Evolutionary conservation across 2,888 invertebrate species (phyloP), one percentile per base, ranked within the genome.

Genomic region (Temnothorax ravouxi): DNA sequence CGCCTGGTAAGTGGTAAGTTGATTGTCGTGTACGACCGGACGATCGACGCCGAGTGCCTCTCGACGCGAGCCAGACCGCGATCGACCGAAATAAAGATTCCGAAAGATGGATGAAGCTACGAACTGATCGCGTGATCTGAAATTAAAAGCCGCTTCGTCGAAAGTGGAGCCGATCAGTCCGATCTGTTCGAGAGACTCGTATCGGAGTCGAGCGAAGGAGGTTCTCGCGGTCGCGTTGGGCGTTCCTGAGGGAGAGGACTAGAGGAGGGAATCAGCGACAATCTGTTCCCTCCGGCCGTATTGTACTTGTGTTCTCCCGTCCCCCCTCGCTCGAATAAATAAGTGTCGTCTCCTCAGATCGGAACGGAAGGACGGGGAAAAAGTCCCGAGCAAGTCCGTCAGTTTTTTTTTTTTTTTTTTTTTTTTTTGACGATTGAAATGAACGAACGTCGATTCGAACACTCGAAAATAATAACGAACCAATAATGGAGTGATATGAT

Each of bases 1-100:
- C 79, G 74, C 38, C 44, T 72, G 75, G 38, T 59, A 72, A 25
- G 25, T 25, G 25, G 29, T 29, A 29, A 59, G 76, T 29, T 29
- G 44, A 79, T 34, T 34, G 21, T 62, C 50, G 13, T 11, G 34
- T 56, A 11, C 34, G 25, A 77, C 38, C 44, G 59, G 18, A 47
- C 76, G 29, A 72, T 34, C 38, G 29, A 72, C 44, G 74, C 66
- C 74, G 75, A 74, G 13, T 34, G 13, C 13, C 13, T 8, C 47
- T 3, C 47, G 41, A 4, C 18, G n/a, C 29, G 61, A 34, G 61
- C 38, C 34, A 61, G n/a, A 11, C 38, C 41, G 41, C 41, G 41
- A 64, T 41, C 64, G 64, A 66, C 44, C 15, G 0, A 44, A 25
- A 25, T 29, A 47, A 67, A 47, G 29, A 5, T 47, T 47, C 9